Evolutionary conservation across 2,113 vertebrate species (phyloP), one percentile per base, ranked within the genome.

Genomic region (Australoheros scitulus): DNA sequence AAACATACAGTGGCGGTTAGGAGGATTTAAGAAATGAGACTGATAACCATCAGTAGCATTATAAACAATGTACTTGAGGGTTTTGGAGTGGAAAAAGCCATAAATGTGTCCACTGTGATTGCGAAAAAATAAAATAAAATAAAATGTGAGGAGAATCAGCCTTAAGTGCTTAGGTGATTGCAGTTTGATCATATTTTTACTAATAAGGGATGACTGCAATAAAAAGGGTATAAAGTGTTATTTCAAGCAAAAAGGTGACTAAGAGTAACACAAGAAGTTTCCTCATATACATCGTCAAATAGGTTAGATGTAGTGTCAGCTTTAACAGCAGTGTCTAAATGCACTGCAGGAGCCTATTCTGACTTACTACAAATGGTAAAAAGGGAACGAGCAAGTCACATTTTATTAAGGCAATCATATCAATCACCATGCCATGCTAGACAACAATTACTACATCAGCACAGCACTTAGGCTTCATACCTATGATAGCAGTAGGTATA

Each of bases 1-100:
- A 87, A 82, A 61, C 20, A 61, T 79, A 74, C 61, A 84, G 68
- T 26, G 32, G 68, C 6, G 68, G 68, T 72, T 55, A 72, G 61
- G 29, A 43, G 34, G 80, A 82, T 84, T 80, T 76, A 20, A 26
- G 55, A 70, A 85, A 79, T 6, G 15, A 65, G 55, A 79, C 47
- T 78, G n/a, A 80, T 83, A 50, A 36, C 58, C 68, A 84, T 70
- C 29, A 60, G 20, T 63, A 55, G 34, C 47, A 75, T 82, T 75
- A 76, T 36, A n/a, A 84, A 61, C 18, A 60, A 26, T 26, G 56
- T 55, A 82, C 26, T 32, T 58, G 24, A 85, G 26, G 9, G 22
- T 17, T 72, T 72, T 72, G 18, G 47, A 55, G 68, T 72, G 68
- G 47, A 72, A 72, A 72, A 55, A 11, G 32, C 18, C 68, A 72